These are phyloP conservation scores for Galaxias olidus DNA, from an alignment of 2,797 vertebrate species.

Conservation along the genomic window DNA sequence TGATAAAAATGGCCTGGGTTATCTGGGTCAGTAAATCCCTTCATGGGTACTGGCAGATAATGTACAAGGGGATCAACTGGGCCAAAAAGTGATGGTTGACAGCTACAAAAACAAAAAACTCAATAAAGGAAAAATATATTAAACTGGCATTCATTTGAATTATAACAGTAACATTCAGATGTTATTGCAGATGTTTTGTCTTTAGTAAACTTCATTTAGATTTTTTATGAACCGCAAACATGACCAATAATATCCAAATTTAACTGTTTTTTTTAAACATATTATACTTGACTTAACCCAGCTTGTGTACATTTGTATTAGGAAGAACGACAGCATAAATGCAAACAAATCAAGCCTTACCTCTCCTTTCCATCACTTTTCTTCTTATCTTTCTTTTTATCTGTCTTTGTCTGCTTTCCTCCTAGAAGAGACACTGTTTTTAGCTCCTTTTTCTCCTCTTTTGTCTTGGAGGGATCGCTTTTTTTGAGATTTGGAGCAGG, in stretches of 20 bases:
- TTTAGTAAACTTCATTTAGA: too few relatives aligned
- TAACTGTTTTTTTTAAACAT: too few relatives aligned
- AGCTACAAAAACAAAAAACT: slow-evolving; percentile 19
- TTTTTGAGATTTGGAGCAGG: slow-evolving; percentile 83
- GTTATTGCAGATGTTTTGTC: too few relatives aligned
- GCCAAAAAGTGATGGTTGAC: slow-evolving; percentile 56
- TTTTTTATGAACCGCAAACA: too few relatives aligned
- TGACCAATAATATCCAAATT: too few relatives aligned
- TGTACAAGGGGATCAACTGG: slow-evolving; percentile 57
- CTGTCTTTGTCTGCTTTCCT: slow-evolving; percentile 81
- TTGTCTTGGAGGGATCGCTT: slow-evolving; percentile 76
- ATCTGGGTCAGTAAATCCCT: slow-evolving; percentile 65
- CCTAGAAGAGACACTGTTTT: slow-evolving; percentile 82
- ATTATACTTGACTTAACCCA: too few relatives aligned
- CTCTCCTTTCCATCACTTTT: slow-evolving; percentile 80
- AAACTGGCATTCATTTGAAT: too few relatives aligned
- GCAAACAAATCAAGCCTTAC: slow-evolving; percentile 52
- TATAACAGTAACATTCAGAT: too few relatives aligned
- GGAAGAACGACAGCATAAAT: too few relatives aligned
- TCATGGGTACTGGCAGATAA: slow-evolving; percentile 59
- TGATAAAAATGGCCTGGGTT: slow-evolving; percentile 71
- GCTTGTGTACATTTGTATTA: too few relatives aligned
- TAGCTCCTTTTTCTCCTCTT: slow-evolving; percentile 84
- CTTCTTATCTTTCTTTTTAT: slow-evolving; percentile 85
- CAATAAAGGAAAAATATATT: too few relatives aligned